These are phyloP conservation scores for Drosophila sproati DNA, from an alignment of 1,140 invertebrate genomes.

Conservation along the genomic window DNA sequence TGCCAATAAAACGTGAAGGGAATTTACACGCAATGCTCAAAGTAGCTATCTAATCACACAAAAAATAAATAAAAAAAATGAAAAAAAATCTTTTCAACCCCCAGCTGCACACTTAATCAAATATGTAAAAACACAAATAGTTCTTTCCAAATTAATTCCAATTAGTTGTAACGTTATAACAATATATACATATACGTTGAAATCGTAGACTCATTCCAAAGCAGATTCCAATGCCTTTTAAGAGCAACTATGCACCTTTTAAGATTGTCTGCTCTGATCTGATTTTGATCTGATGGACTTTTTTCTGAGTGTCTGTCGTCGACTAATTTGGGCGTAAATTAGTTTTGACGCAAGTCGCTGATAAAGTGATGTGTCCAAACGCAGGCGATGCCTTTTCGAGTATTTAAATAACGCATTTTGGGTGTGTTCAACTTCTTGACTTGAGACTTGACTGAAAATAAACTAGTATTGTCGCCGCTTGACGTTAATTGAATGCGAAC, in stretches of 20 bases:
- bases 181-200: slow-evolving; percentile 14
- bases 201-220: slow-evolving; percentile 11
- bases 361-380: slow-evolving; percentile 60
- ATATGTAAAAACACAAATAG: slow-evolving; percentile 41
- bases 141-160: slow-evolving; percentile 62
- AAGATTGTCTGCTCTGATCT: slow-evolving; percentile 17
- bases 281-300: slow-evolving; percentile 37
- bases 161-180: slow-evolving; percentile 61
- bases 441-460: slow-evolving; percentile 37
- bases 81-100: slow-evolving; percentile 19
- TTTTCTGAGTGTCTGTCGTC: slow-evolving; percentile 24
- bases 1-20: too few species aligned
- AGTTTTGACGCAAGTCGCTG: slow-evolving; percentile 65
- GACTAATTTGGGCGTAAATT: slow-evolving; percentile 68
- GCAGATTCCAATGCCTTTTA: background rate
- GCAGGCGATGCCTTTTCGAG: background rate
- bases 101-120: slow-evolving; percentile 47
- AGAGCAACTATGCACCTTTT: slow-evolving; percentile 5
- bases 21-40: too few species aligned
- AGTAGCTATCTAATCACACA: too few species aligned
- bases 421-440: background rate
- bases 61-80: too few species aligned
- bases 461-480: slow-evolving; percentile 30
- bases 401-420: slow-evolving; percentile 23
- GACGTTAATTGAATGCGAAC: slow-evolving; percentile 78